phyloP scores from a whole-genome alignment of 2,797 vertebrate species.

The Nyctalus aviator region DNA sequence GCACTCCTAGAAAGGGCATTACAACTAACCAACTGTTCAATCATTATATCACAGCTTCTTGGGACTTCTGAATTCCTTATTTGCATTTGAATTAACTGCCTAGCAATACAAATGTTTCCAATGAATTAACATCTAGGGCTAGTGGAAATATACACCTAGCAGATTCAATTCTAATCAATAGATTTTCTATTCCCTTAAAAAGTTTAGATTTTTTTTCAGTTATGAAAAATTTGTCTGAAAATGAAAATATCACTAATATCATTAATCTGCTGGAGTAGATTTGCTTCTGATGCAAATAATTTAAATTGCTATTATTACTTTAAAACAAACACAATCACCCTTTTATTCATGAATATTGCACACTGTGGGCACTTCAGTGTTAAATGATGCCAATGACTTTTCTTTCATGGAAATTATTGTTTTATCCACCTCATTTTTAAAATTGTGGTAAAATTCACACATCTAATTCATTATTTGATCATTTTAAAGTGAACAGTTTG shows the following conservation, averaged over 20 bases:
- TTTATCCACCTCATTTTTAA: not conserved
- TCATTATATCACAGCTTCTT: not conserved
- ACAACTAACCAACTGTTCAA: not conserved
- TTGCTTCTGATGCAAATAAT: not conserved
- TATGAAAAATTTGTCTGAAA: constrained; percentile 22
- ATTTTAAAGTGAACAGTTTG: not conserved
- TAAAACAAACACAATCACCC: not conserved
- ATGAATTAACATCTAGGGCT: constrained; percentile 18
- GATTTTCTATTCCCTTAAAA: not conserved
- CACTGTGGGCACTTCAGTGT: not conserved
- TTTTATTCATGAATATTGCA: not conserved
- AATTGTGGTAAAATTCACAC: not conserved
- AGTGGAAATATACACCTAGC: not conserved
- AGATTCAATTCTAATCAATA: not conserved
- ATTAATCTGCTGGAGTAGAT: not conserved
- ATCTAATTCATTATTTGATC: not conserved
- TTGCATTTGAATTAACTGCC: constrained; percentile 21
- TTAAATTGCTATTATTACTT: not conserved
- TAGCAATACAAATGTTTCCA: not conserved
- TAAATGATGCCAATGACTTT: not conserved
- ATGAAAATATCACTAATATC: not conserved
- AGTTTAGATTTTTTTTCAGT: constrained; percentile 1
- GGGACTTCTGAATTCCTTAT: not conserved
- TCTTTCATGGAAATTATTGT: not conserved
- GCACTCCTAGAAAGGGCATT: constrained; percentile 45